Base-by-base conservation (phyloP, 2,888 invertebrate species). In the Sphecodes monilicornis region DNA sequence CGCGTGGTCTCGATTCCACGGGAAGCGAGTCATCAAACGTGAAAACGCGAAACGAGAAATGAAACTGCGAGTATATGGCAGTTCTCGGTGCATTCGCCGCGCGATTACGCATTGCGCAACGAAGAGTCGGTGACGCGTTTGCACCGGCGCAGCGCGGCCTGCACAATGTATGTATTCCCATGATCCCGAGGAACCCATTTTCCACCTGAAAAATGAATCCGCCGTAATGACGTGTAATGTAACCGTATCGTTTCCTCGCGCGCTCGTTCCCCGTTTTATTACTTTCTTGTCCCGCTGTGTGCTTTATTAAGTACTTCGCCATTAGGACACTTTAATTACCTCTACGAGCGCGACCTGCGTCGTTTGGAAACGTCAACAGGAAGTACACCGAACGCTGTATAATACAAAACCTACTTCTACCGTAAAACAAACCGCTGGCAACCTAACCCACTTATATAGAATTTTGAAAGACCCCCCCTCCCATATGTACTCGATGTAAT, bases 31-130 rank as follows among this genome's bases (percentile, higher is more conserved):
- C 68, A 54, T 57, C 75, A 57, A 50, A 43, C 66, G 50, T 50
- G 54, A 76, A n/a, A n/a, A n/a, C n/a, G n/a, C n/a, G n/a, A 57
- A 50, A 43, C 66, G 50, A n/a, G 54, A 76, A 76, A 76, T 8
- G 68, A 76, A 68, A 50, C 36, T 43, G 50, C 71, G 71, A 16
- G 54, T 50, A 50, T 36, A 71, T 71, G 46, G 36, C 68, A n/a
- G 74, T 71, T 46, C 66, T 29, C 73, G 69, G 71, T 69, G 50
- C 50, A 50, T 50, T 50, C 50, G 50, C 68, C 68, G 66, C 76
- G 72, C 81, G 85, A 88, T 88, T 88, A 88, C 80, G 78, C 85
- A 73, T 88, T 80, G 83, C 80, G 85, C 84, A 86, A 86, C 76
- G 70, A n/a, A n/a, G 68, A 73, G 80, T 81, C 85, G 39, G 73